Conservation (phyloP, 2,888 invertebrate species). For the Minunthozetes semirufus region DNA sequence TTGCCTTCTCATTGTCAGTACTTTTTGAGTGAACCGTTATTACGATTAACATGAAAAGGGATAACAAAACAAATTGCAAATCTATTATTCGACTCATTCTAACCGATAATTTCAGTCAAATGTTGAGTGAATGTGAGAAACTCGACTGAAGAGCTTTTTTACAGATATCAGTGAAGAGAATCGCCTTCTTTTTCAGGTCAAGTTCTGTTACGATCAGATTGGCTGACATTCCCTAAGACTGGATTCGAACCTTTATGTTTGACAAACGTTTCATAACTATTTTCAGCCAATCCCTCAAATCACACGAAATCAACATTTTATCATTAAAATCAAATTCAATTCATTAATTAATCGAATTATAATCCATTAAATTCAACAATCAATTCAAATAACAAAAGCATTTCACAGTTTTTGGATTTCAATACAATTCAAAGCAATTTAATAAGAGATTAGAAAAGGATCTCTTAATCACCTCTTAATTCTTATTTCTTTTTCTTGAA, state of each 20-base stretch:
- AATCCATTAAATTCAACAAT: no score
- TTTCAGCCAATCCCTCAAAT: constrained; percentile 16
- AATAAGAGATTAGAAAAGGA: no score
- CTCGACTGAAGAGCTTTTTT: neutral
- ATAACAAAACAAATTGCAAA: constrained; percentile 2
- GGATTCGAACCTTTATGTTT: neutral
- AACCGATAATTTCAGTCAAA: neutral
- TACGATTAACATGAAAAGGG: constrained; percentile 1
- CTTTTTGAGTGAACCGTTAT: constrained; percentile 2
- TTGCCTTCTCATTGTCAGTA: neutral
- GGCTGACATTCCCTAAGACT: constrained; percentile 26
- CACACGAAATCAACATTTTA: neutral
- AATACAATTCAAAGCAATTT: no score
- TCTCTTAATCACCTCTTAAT: no score
- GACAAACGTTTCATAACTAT: constrained; percentile 10
- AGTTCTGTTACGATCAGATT: constrained; percentile 12
- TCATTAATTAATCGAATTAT: no score
- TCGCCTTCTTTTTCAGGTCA: constrained; percentile 24
- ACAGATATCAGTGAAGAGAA: constrained; percentile 23
- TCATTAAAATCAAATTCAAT: no score
- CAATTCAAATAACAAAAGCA: no score
- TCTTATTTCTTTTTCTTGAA: no score
- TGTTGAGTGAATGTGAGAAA: constrained; percentile 15
- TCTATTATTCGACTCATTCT: constrained; percentile 7
- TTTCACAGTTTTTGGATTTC: no score